Base-by-base conservation (phyloP, 2,797 vertebrate genomes). In the Amblyopsis hoosieri region DNA sequence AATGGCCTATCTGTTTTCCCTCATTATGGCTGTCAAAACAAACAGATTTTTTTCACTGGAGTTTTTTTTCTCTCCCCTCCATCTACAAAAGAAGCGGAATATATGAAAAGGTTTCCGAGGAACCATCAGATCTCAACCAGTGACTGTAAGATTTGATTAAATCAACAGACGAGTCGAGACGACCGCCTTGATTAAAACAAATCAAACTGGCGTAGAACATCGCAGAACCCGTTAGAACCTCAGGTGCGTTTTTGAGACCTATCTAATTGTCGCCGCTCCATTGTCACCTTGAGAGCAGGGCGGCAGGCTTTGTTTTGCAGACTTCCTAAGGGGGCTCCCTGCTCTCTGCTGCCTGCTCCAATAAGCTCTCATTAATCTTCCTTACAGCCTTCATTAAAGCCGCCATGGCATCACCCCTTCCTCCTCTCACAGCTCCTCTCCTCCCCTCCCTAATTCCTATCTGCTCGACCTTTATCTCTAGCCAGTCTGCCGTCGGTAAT, bases 311-410 rank as follows among this genome's bases (percentile, higher is more conserved):
- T 76, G 66, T 85, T 74, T 79, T 72, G 57, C 57, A 55, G 64
- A 50, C 56, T 64, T 62, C 79, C 64, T 66, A 73, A 79, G 73
- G 72, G 50, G 45, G 51, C 71, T 49, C 58, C 57, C 71, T 67
- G 69, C 67, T 70, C 66, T 57, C 60, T 51, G 47, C 77, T 63
- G 76, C 72, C 75, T 75, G 77, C 76, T 75, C 62, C 78, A 81
- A 73, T 74, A 79, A 77, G 58, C 70, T 64, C 62, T 77, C 79
- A 84, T 88, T 88, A 80, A 87, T 88, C 89, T 86, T 83, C 79
- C 79, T 88, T 75, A 77, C 70, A 76, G 75, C 78, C 76, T 80
- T 82, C 83, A 83, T 88, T 89, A 87, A 78, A 82, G 69, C 74
- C 71, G 66, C 66, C 69, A 60, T 62, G n/a, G 12, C 67, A 3